phyloP scores from a whole-genome alignment of 2,113 vertebrate species.

The Stigmatopora nigra region DNA sequence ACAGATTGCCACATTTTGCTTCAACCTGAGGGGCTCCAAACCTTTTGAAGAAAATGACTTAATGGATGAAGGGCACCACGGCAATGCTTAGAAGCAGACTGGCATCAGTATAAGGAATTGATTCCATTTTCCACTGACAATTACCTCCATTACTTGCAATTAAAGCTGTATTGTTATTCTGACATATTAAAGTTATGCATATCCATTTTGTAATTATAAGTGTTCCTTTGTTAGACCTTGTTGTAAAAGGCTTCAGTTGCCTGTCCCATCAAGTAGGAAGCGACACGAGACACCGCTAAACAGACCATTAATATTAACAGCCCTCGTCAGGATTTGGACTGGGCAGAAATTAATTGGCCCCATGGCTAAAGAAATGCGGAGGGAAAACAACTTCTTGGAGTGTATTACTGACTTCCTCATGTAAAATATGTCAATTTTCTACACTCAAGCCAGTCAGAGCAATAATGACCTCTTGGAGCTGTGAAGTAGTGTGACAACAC shows the following conservation, averaged over 20 bases:
- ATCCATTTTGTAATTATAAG: conserved; percentile 4
- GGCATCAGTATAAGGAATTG: not conserved
- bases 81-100: not conserved
- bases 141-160: not conserved
- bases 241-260: conserved; percentile 50
- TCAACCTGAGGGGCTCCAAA: no score
- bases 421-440: conserved; percentile 71
- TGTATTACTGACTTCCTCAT: conserved; percentile 60
- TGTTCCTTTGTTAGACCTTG: conserved; percentile 6
- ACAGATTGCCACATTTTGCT: not conserved
- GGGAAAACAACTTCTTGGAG: conserved; percentile 63
- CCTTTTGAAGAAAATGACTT: no score
- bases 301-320: conserved; percentile 67
- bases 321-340: conserved; percentile 60
- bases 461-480: conserved; percentile 72
- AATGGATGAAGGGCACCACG: not conserved
- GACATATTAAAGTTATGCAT: not conserved
- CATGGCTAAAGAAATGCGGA: conserved; percentile 61
- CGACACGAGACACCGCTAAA: conserved; percentile 59
- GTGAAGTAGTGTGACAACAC: conserved; percentile 67
- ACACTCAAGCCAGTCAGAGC: conserved; percentile 62
- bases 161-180: not conserved
- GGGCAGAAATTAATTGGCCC: conserved; percentile 72
- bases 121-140: not conserved
- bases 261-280: conserved; percentile 60